phyloP scores from a whole-genome alignment of 2,113 vertebrate genomes.

The Hucho hucho region DNA sequence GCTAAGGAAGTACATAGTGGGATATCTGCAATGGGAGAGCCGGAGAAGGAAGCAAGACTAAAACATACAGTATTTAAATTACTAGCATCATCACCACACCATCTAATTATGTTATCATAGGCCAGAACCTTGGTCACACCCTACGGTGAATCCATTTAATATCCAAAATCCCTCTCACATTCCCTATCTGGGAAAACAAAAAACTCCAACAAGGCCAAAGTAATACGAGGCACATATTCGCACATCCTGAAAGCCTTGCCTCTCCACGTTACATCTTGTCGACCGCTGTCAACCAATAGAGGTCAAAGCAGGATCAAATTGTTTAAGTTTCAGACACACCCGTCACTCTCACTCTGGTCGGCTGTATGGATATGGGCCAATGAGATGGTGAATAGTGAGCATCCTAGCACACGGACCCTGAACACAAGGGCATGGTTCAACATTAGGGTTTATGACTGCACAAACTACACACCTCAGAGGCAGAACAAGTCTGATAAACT shows the following conservation, averaged over 20 bases:
- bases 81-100: conserved; percentile 5
- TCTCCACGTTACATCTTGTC: conserved; percentile 18
- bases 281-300: conserved; percentile 35
- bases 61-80: conserved; percentile 43
- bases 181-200: background rate
- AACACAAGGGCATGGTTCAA: conserved; percentile 10
- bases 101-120: conserved; percentile 36
- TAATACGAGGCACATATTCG: conserved; percentile 45
- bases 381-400: conserved; percentile 8
- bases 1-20: conserved; percentile 54
- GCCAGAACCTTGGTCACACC: conserved; percentile 16
- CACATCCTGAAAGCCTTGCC: conserved; percentile 28
- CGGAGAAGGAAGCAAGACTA: conserved; percentile 55
- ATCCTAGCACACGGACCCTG: background rate
- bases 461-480: conserved; percentile 10
- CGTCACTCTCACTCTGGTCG: background rate
- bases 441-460: conserved; percentile 18
- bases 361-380: conserved; percentile 18
- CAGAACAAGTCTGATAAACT: conserved; percentile 1
- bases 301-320: conserved; percentile 32
- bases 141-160: conserved; percentile 23
- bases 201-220: conserved; percentile 39
- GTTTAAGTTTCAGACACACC: conserved; percentile 13
- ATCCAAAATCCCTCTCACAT: background rate
- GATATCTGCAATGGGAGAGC: conserved; percentile 47